These are phyloP conservation scores for Sphaerophoria taeniata DNA, from an alignment of 2,888 invertebrate species.

Conservation along the genomic window DNA sequence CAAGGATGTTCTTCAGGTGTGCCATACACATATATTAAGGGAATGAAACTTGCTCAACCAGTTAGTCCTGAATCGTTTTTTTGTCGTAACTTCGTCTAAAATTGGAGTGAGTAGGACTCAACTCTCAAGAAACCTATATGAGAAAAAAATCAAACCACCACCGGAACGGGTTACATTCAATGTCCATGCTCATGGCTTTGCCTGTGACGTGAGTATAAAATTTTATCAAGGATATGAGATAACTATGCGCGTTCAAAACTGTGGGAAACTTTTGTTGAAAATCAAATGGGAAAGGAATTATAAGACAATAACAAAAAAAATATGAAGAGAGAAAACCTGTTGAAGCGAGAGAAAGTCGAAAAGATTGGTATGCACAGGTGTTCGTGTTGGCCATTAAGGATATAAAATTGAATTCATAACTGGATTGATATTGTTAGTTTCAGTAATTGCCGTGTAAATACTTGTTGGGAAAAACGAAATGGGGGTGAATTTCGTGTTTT, in stretches of 20 bases:
- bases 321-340: conserved; percentile 43
- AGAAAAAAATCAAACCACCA: conserved; percentile 61
- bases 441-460: conserved; percentile 55
- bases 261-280: conserved; percentile 67
- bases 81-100: not conserved
- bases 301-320: not conserved
- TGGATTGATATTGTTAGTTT: conserved; percentile 60
- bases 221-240: conserved; percentile 66
- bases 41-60: conserved; percentile 59
- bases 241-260: conserved; percentile 39
- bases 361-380: conserved; percentile 68
- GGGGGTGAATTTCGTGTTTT: conserved; percentile 12
- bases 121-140: not conserved
- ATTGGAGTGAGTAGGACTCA: not conserved
- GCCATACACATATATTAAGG: not conserved
- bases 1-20: conserved; percentile 64
- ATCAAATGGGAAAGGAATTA: conserved; percentile 55
- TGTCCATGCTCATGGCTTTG: not conserved
- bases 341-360: conserved; percentile 61
- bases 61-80: conserved; percentile 60
- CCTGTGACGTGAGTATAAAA: conserved; percentile 36
- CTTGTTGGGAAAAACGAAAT: not conserved
- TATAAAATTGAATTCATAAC: conserved; percentile 70
- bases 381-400: conserved; percentile 64
- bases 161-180: conserved; percentile 60